phyloP scores from a whole-genome alignment of 37 sponge, comb jelly and placozoan species.

The Geodia barretti region DNA sequence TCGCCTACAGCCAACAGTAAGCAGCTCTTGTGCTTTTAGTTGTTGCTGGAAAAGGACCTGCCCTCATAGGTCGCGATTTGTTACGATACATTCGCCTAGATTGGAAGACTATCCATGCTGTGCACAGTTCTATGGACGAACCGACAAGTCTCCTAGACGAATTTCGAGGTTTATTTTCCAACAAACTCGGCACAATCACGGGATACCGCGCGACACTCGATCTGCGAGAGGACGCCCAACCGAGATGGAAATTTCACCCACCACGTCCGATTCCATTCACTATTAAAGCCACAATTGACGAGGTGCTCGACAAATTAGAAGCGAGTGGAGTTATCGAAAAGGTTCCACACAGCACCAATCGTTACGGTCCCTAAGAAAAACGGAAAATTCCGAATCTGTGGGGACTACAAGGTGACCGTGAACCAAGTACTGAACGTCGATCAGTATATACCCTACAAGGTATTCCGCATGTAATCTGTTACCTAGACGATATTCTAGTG shows the following conservation, averaged over 20 bases:
- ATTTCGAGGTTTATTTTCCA: neutral
- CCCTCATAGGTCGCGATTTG: slow-evolving; percentile 13
- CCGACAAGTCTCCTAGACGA: neutral
- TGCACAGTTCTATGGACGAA: neutral
- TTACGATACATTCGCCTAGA: slow-evolving; percentile 13
- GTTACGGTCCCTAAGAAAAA: neutral
- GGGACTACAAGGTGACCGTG: slow-evolving; percentile 25
- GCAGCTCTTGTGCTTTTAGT: slow-evolving; percentile 7
- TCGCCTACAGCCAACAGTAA: slow-evolving; percentile 6
- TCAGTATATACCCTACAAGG: neutral
- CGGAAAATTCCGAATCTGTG: slow-evolving; percentile 11
- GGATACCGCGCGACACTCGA: neutral
- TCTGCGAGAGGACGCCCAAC: neutral
- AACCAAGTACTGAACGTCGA: neutral
- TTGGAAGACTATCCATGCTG: slow-evolving; percentile 15
- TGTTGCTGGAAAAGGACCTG: slow-evolving; percentile 19
- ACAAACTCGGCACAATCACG: neutral
- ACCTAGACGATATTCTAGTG: neutral
- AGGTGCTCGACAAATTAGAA: neutral
- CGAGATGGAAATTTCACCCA: neutral
- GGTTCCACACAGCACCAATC: neutral
- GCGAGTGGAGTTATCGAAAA: neutral
- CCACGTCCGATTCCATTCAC: neutral
- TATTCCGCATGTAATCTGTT: neutral
- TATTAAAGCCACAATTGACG: neutral